phyloP scores from a whole-genome alignment of 2,888 invertebrate species.

The Acronicta aceris region DNA sequence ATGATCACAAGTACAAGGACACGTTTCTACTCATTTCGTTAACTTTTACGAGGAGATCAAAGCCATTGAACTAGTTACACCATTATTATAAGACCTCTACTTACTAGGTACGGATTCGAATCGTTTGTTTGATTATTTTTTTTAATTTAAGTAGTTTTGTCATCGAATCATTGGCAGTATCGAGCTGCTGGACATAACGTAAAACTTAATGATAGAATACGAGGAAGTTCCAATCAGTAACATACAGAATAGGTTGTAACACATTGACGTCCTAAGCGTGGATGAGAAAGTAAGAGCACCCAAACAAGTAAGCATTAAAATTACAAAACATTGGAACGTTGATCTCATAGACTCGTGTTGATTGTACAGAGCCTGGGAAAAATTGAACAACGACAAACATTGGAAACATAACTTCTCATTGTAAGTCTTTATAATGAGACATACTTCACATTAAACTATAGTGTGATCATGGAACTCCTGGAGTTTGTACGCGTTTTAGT shows the following conservation, averaged over 20 bases:
- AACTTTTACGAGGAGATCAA: no score
- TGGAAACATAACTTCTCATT: slow-evolving; percentile 36
- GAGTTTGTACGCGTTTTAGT: slow-evolving; percentile 23
- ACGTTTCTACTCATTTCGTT: no score
- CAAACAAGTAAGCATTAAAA: slow-evolving; percentile 1
- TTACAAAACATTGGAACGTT: slow-evolving; percentile 30
- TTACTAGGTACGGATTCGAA: no score
- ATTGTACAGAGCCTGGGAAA: slow-evolving; percentile 43
- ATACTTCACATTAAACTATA: slow-evolving; percentile 19
- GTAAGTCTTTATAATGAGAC: slow-evolving; percentile 45
- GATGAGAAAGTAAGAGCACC: background rate
- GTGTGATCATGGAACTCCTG: slow-evolving; percentile 39
- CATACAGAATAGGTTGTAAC: no score
- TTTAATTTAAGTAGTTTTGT: no score
- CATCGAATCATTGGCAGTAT: no score
- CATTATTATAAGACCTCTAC: no score
- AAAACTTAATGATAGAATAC: no score
- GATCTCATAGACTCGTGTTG: slow-evolving; percentile 47
- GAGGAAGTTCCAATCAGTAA: background rate
- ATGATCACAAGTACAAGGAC: no score
- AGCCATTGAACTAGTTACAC: no score
- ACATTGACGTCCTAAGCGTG: no score
- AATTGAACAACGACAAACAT: slow-evolving; percentile 13
- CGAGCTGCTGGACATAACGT: background rate
- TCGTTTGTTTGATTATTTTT: no score